Base-by-base conservation (phyloP, 2,888 invertebrate species). In the Apamea sordens region DNA sequence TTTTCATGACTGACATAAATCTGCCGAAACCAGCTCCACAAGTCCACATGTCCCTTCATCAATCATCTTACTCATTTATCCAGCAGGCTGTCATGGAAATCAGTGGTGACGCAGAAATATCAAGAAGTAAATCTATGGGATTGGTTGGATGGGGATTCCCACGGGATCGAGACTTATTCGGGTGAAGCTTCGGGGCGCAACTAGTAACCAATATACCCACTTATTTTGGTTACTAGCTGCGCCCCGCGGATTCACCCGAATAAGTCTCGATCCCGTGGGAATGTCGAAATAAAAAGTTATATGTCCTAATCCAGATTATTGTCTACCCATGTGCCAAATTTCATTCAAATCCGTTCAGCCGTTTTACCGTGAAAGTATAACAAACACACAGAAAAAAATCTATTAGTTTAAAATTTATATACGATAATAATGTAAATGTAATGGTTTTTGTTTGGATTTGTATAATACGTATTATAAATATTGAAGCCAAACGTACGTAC, bases 41-140 rank as follows among this genome's bases (percentile, higher is more conserved):
- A n/a, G 41, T 36, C 15, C 11, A 15, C 50, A 28, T 53, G 28
- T 28, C 7, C 18, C 8, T 10, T 5, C 47, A 65, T 56, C 24
- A 32, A 36, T 47, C 47, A 65, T 56, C 56, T 64, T 56, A 75
- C 69, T 79, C 36, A 77, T 67, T 68, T 68, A 73, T 70, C 69
- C 59, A 73, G 28, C 36, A 78, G 81, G 70, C 13, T 75, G 18
- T 10, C 5, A 44, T 5, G 13, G 67, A 36, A 53, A 50, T 28
- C 56, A 69, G 83, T 78, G 82, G 84, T 89, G 89, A 89, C 90
- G 86, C 85, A 89, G 86, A 91, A 85, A 87, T 89, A 88, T 88
- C 18, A 11, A 24, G 1, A 36, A 36, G 8, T 50, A 15, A 50
- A 24, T 36, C 70, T 36, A 32, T 69, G 50, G 8, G 24, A 24